Base-by-base conservation (phyloP, 1,140 invertebrate genomes). In the Chlorops oryzae region DNA sequence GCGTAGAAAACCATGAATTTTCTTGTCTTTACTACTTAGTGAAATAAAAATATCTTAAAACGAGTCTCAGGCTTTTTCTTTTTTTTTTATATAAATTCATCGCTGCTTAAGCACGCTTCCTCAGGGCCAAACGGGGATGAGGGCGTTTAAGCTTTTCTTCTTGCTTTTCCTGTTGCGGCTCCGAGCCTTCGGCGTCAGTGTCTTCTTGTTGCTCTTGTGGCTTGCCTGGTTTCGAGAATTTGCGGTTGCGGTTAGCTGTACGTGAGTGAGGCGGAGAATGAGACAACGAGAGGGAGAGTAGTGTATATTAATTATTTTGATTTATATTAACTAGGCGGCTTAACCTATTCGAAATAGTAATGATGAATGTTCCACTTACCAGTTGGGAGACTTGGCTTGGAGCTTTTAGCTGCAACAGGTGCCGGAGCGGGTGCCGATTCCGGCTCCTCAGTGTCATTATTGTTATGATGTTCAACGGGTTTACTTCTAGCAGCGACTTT, bases 161-260 rank as follows among this genome's bases (percentile, higher is more conserved):
- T 58, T 69, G 65, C 53, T 69, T 69, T 18, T 62, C 59, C 42
- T 67, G 59, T 41, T 64, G n/a, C n/a, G n/a, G 63, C 46, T 69
- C 65, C 15, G 65, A 66, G 20, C 66, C 65, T 43, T 65, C 65
- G 20, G 65, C 61, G 35, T 57, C 61, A 27, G 61, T 57, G 34
- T 69, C 65, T 13, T 59, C 65, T 41, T 3, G 54, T 35, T 17
- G 65, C 45, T 23, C 62, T 52, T 65, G 65, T 15, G 61, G 52
- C 28, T 66, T 69, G 15, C 37, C 45, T 7, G 63, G 61, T 50
- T 69, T 69, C 38, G 62, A 25, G 32, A 63, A 48, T 50, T 69
- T 69, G 45, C 65, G 65, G 6, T n/a, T n/a, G 24, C 65, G 65
- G 43, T 46, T 69, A 39, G 69, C 65, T 69, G 27, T 0, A 32